Evolutionary conservation across 1,140 invertebrate genomes (phyloP).

Genomic region (Vollenhovia emeryi): DNA sequence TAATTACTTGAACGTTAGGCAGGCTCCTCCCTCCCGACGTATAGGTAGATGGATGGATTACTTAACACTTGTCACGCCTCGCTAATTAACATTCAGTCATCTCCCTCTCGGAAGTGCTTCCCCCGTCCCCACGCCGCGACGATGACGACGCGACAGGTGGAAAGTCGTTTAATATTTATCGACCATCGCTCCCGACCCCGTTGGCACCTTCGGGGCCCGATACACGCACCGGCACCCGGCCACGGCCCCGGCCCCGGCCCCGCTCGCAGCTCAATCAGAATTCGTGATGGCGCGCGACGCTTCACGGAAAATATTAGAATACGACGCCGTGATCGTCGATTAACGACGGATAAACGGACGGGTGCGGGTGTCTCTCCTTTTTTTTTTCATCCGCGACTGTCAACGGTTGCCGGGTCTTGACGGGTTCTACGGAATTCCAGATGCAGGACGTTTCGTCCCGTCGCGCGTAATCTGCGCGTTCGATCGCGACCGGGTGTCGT

Average conservation of each 20-base stretch:
- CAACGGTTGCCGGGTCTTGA: constrained; percentile 43
- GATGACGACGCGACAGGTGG: constrained; percentile 70
- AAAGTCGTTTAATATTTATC: constrained; percentile 83
- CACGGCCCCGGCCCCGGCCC: constrained; percentile 19
- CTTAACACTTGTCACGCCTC: constrained; percentile 80
- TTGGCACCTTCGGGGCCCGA: constrained; percentile 73
- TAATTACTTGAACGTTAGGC: constrained; percentile 71
- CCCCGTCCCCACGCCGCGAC: background rate
- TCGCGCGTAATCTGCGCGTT: constrained; percentile 74
- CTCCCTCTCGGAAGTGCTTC: constrained; percentile 71
- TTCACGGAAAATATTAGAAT: constrained; percentile 84
- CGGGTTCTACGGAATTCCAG: constrained; percentile 77
- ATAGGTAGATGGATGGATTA: constrained; percentile 77
- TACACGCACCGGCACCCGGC: constrained; percentile 38
- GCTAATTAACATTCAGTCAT: constrained; percentile 83
- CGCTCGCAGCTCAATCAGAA: constrained; percentile 67
- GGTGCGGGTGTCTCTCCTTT: constrained; percentile 35
- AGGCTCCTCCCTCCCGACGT: constrained; percentile 64
- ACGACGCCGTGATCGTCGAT: constrained; percentile 73
- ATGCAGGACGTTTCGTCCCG: constrained; percentile 76
- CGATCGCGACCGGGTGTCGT: constrained; percentile 68
- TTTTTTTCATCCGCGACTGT: constrained; percentile 21
- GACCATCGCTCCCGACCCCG: constrained; percentile 74
- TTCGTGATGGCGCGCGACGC: constrained; percentile 74
- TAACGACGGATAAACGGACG: constrained; percentile 71